Evolutionary conservation across 1,140 invertebrate species (phyloP).

Genomic region (Ditylenchus dipsaci): DNA sequence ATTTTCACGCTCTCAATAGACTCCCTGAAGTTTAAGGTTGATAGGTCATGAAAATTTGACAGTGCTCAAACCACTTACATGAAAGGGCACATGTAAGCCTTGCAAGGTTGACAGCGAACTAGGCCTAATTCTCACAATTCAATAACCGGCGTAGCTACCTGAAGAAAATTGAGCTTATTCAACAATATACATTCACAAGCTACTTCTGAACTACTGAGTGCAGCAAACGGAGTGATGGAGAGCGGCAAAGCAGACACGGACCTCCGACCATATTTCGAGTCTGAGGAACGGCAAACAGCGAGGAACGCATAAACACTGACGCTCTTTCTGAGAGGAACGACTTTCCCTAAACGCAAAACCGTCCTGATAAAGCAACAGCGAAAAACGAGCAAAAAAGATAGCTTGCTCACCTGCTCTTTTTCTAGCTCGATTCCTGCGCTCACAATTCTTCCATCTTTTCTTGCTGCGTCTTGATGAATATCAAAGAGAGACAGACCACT

Average conservation of each 20-base stretch:
- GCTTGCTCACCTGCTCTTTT: no score
- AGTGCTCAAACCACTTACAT: conserved; percentile 69
- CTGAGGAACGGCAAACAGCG: conserved; percentile 89
- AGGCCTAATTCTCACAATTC: conserved; percentile 87
- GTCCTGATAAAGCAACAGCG: no score
- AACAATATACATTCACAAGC: neutral
- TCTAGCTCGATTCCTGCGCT: no score
- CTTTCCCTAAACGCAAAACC: no score
- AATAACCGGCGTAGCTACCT: conserved; percentile 76
- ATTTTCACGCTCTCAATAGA: conserved; percentile 93
- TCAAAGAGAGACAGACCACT: no score
- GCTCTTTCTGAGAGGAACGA: no score
- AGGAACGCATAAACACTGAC: conserved; percentile 80
- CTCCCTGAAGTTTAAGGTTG: conserved; percentile 60
- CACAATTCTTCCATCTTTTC: no score
- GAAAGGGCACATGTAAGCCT: conserved; percentile 97
- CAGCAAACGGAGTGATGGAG: conserved; percentile 83
- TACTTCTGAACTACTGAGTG: conserved; percentile 65
- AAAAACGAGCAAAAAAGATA: no score
- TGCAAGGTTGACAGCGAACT: conserved; percentile 89
- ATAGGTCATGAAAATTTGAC: no score
- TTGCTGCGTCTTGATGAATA: no score
- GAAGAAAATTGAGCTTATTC: no score
- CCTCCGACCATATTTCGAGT: conserved; percentile 90
- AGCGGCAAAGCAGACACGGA: conserved; percentile 83